phyloP scores from a whole-genome alignment of 2,888 invertebrate genomes.

The Frankliniella fusca region DNA sequence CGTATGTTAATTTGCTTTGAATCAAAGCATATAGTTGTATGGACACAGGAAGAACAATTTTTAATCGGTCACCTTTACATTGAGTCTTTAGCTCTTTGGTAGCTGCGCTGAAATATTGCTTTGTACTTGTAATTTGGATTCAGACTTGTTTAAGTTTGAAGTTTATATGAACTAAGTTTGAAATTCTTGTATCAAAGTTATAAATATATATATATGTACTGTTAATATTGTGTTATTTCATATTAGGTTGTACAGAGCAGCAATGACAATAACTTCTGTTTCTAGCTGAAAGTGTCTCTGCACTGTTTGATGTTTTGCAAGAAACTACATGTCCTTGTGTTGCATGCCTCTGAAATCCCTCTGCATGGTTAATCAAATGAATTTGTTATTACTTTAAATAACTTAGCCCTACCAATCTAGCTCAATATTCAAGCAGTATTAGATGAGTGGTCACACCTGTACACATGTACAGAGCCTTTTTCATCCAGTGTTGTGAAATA shows the following conservation, averaged over 20 bases:
- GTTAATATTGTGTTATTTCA: conserved; percentile 25
- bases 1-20: conserved; percentile 14
- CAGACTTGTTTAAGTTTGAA: conserved; percentile 5
- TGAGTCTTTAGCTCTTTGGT: background rate
- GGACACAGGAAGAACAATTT: background rate
- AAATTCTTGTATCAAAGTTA: conserved; percentile 19
- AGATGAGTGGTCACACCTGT: background rate
- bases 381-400: too few relatives aligned
- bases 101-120: background rate
- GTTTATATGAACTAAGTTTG: background rate
- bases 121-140: background rate
- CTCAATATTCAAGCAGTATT: conserved; percentile 14
- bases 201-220: conserved; percentile 24
- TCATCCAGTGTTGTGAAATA: background rate
- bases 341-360: background rate
- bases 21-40: background rate
- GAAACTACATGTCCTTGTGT: background rate
- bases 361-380: background rate
- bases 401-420: background rate
- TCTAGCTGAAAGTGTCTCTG: background rate
- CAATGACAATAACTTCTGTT: conserved; percentile 22
- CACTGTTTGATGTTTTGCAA: background rate
- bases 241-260: conserved; percentile 17
- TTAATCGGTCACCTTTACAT: background rate
- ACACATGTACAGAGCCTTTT: background rate